Conservation (phyloP, 2,888 invertebrate genomes). For the Sylvicola cinctus region DNA sequence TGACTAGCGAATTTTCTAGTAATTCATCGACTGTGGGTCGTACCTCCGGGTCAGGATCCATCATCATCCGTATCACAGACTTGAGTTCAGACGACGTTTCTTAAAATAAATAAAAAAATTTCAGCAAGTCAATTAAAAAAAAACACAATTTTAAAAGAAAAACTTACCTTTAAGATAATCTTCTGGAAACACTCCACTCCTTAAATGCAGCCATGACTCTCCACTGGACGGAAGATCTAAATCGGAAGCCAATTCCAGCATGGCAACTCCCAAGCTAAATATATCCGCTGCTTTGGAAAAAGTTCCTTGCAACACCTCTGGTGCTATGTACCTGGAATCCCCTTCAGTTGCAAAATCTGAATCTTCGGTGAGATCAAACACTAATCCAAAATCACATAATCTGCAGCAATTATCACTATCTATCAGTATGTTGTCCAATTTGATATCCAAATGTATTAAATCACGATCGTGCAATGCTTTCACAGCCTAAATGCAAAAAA, state of each 20-base stretch:
- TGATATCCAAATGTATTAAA: conserved; percentile 54
- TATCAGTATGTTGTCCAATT: conserved; percentile 56
- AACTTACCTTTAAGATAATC: conserved; percentile 23
- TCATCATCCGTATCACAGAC: conserved; percentile 32
- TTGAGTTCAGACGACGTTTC: conserved; percentile 30
- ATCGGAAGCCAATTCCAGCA: conserved; percentile 48
- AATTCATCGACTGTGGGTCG: conserved; percentile 33
- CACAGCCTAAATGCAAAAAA: conserved; percentile 28
- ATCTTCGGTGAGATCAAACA: conserved; percentile 33
- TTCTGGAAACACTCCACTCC: conserved; percentile 32
- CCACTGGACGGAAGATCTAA: conserved; percentile 47
- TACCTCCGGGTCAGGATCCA: conserved; percentile 28
- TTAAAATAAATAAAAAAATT: conserved; percentile 9
- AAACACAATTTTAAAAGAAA: not conserved
- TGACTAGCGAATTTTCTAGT: conserved; percentile 18
- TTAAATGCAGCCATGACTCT: conserved; percentile 42
- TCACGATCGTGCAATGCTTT: conserved; percentile 44
- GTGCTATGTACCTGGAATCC: conserved; percentile 54
- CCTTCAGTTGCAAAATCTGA: conserved; percentile 39
- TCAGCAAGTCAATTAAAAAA: too few species aligned
- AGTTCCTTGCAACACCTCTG: conserved; percentile 41
- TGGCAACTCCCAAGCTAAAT: conserved; percentile 50
- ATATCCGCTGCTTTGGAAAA: conserved; percentile 53
- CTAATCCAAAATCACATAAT: conserved; percentile 54
- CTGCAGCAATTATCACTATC: conserved; percentile 42